phyloP scores from a whole-genome alignment of 2,888 invertebrate species.

The Endotricha flammealis region DNA sequence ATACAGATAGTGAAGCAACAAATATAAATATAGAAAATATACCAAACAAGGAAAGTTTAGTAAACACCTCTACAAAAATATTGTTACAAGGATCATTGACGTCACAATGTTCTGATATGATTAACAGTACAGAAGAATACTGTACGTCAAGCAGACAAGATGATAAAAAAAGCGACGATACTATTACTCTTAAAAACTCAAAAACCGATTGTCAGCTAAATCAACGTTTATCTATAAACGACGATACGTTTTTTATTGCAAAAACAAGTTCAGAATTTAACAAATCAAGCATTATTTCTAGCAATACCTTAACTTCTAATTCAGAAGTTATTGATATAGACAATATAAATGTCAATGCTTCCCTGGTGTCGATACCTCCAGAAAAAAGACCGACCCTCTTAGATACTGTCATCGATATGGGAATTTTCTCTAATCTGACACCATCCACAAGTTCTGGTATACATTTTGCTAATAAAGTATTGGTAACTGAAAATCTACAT shows the following conservation, averaged over 20 bases:
- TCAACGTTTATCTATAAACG: no score
- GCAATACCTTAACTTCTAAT: conserved; percentile 24
- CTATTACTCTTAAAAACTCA: no score
- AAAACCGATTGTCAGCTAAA: no score
- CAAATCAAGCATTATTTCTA: conserved; percentile 25
- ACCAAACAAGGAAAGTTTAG: no score
- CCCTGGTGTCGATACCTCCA: conserved; percentile 6
- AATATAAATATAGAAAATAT: conserved; percentile 3
- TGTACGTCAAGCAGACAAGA: no score
- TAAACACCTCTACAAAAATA: no score
- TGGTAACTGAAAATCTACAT: conserved; percentile 23
- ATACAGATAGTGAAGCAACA: conserved; percentile 8
- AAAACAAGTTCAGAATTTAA: conserved; percentile 37
- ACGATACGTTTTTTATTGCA: conserved; percentile 30
- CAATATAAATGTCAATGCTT: conserved; percentile 6
- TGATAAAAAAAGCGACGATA: no score
- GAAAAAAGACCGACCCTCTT: conserved; percentile 22
- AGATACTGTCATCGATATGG: conserved; percentile 36
- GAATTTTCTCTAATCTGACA: conserved; percentile 30
- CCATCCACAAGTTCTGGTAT: conserved; percentile 27
- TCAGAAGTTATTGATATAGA: conserved; percentile 20
- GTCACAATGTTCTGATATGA: no score
- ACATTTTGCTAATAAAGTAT: conserved; percentile 21
- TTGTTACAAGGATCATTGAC: no score
- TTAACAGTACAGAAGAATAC: no score